Evolutionary conservation across 2,113 vertebrate species (phyloP).

Genomic region (Pluvialis apricaria): DNA sequence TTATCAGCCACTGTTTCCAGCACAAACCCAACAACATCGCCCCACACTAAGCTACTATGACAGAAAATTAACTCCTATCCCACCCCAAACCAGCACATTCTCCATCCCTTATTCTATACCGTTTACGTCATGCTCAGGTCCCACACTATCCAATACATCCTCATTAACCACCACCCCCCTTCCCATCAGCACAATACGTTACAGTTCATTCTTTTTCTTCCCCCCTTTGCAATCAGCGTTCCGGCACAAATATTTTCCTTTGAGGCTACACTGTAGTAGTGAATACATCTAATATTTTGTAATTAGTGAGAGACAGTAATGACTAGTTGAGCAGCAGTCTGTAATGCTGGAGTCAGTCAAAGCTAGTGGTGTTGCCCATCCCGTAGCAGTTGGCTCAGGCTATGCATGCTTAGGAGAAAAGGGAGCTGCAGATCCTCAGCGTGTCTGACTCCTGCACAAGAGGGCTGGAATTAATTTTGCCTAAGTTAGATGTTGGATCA

Average conservation of each 20-base stretch:
- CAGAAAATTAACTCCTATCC: background rate
- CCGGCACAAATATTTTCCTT: background rate
- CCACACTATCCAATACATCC: background rate
- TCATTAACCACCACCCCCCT: background rate
- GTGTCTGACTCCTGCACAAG: background rate
- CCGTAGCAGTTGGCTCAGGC: background rate
- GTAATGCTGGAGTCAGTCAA: background rate
- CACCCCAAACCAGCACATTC: background rate
- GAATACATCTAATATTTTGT: background rate
- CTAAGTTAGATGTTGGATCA: background rate
- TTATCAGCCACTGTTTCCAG: background rate
- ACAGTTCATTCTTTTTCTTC: background rate
- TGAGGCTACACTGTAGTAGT: background rate
- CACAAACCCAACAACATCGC: background rate
- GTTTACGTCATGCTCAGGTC: background rate
- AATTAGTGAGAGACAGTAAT: background rate
- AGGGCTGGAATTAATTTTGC: slow-evolving; percentile 18
- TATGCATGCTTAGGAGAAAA: background rate
- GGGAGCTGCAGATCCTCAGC: background rate
- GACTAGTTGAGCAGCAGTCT: background rate
- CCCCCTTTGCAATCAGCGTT: background rate
- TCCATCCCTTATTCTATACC: background rate
- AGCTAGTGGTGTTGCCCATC: background rate
- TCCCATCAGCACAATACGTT: background rate
- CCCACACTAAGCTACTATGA: background rate